Evolutionary conservation across 2,113 vertebrate species (phyloP).

Genomic region (Gulo gulo): DNA sequence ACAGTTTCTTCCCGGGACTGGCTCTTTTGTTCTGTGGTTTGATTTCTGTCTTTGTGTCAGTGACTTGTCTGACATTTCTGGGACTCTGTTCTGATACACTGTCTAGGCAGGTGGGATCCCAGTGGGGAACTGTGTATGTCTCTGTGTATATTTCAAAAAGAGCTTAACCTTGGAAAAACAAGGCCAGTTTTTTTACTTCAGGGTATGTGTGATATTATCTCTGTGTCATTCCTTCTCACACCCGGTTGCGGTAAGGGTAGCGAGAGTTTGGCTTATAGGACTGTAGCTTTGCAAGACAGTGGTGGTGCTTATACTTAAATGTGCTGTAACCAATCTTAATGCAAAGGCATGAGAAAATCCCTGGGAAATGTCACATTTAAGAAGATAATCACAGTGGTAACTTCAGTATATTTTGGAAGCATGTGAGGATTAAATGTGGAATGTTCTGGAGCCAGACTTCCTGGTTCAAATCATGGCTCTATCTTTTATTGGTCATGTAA

Average conservation of each 20-base stretch:
- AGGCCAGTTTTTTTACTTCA: slow-evolving; percentile 36
- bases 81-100: slow-evolving; percentile 54
- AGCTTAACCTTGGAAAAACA: slow-evolving; percentile 56
- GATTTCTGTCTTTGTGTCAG: slow-evolving; percentile 40
- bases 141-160: slow-evolving; percentile 50
- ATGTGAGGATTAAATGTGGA: background rate
- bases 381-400: background rate
- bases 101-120: slow-evolving; percentile 77
- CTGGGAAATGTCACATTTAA: background rate
- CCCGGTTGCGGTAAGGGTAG: background rate
- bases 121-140: slow-evolving; percentile 69
- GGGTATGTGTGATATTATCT: slow-evolving; percentile 65
- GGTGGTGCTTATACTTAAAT: slow-evolving; percentile 39
- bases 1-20: background rate
- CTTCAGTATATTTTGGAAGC: background rate
- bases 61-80: slow-evolving; percentile 62
- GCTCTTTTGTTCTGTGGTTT: slow-evolving; percentile 50
- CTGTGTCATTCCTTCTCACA: slow-evolving; percentile 23
- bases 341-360: background rate
- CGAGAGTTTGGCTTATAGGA: background rate
- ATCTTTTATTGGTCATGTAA: background rate
- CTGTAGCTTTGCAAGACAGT: background rate
- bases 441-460: background rate
- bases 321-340: background rate
- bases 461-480: background rate